phyloP scores from a whole-genome alignment of 2,113 vertebrate species.

The Ranitomeya variabilis region DNA sequence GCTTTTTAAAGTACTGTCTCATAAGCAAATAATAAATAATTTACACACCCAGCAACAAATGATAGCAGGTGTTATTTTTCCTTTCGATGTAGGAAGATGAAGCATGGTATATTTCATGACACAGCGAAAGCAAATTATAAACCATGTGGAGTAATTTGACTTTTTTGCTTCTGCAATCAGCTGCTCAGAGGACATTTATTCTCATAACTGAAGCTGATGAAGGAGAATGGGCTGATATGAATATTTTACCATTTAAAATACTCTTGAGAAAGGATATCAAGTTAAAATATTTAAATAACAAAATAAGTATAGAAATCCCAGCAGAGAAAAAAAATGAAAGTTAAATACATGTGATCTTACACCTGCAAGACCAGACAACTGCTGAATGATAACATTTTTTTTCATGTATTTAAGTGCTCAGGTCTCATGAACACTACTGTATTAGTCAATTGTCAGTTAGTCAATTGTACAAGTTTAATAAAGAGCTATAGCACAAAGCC shows the following conservation, averaged over 20 bases:
- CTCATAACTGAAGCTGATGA: conserved; percentile 16
- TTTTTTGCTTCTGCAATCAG: neutral
- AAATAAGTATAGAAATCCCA: neutral
- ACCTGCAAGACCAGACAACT: neutral
- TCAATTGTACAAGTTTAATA: no score
- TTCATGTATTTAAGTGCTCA: no score
- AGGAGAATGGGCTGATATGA: conserved; percentile 4
- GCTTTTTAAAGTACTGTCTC: conserved; percentile 29
- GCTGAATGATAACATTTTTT: neutral
- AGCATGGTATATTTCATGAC: conserved; percentile 16
- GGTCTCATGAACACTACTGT: no score
- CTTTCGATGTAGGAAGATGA: neutral
- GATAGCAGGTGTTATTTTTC: conserved; percentile 28
- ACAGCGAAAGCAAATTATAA: conserved; percentile 10
- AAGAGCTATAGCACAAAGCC: no score
- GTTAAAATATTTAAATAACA: conserved; percentile 28
- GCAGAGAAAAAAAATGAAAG: neutral
- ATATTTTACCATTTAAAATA: neutral
- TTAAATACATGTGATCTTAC: neutral
- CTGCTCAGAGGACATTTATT: conserved; percentile 11
- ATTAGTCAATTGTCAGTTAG: no score
- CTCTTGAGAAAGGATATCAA: neutral
- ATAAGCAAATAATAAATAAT: conserved; percentile 43
- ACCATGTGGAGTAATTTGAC: neutral
- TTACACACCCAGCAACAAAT: neutral